Conservation (phyloP, 2,113 vertebrate genomes). For the Lophochroa leadbeateri region DNA sequence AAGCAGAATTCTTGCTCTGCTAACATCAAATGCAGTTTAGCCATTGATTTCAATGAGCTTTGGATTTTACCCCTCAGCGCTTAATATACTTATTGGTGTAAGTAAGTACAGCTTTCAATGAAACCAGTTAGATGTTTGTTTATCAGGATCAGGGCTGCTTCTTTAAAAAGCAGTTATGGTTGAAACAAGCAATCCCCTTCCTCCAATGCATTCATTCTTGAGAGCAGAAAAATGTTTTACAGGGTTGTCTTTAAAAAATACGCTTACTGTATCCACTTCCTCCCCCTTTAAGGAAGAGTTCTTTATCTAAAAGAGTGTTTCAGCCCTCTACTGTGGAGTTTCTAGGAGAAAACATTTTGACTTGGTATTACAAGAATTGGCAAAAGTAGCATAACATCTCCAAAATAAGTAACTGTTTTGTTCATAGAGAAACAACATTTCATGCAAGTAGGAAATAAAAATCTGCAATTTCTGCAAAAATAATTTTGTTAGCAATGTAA, state of each 20-base stretch:
- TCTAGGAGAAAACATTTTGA: background rate
- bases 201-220: background rate
- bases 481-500: conserved; percentile 7
- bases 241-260: background rate
- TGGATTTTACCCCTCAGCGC: background rate
- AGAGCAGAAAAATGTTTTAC: background rate
- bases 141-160: background rate
- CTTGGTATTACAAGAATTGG: background rate
- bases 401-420: background rate
- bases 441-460: conserved; percentile 9
- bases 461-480: conserved; percentile 32
- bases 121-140: background rate
- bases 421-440: conserved; percentile 26
- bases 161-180: background rate
- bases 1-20: background rate
- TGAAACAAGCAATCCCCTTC: background rate
- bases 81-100: background rate
- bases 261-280: background rate
- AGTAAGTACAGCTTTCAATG: background rate
- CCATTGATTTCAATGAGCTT: background rate
- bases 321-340: background rate
- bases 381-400: background rate
- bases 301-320: background rate
- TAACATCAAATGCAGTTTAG: background rate
- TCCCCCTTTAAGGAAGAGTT: background rate